Conservation (phyloP, 2,888 invertebrate genomes). For the Polia nebulosa region DNA sequence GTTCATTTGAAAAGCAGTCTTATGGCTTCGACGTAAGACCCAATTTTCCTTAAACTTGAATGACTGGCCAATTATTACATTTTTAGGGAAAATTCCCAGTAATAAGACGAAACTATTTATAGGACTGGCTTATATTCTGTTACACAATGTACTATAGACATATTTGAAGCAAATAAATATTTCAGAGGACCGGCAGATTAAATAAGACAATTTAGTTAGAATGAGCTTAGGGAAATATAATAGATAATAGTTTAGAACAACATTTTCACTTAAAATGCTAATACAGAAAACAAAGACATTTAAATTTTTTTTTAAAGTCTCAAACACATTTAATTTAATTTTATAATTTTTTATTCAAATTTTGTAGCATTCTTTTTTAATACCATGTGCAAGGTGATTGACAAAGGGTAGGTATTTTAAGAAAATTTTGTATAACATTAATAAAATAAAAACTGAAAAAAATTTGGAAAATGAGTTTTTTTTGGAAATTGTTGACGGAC, state of each 20-base stretch:
- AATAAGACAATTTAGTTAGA: conserved; percentile 21
- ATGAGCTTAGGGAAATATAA: conserved; percentile 3
- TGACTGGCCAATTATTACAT: neutral
- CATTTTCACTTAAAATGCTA: conserved; percentile 14
- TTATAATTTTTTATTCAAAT: too few species aligned
- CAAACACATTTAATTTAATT: neutral
- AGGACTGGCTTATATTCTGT: conserved; percentile 12
- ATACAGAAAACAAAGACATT: conserved; percentile 1
- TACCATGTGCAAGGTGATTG: neutral
- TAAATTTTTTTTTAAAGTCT: neutral
- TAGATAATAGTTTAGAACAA: neutral
- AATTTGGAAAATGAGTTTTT: neutral
- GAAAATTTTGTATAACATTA: neutral
- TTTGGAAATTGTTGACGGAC: neutral
- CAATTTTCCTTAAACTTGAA: conserved; percentile 11
- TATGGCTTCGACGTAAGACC: neutral
- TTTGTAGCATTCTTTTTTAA: neutral
- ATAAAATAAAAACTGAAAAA: neutral
- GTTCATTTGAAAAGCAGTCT: conserved; percentile 19
- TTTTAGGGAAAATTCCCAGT: conserved; percentile 6
- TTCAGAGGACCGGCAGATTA: conserved; percentile 15
- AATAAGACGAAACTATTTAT: neutral
- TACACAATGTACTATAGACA: conserved; percentile 15
- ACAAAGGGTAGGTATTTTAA: neutral
- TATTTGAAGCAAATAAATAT: conserved; percentile 36